These are phyloP conservation scores for Montipora cactus DNA, from an alignment of 64 coral and sea anemone genomes.

Conservation along the genomic window DNA sequence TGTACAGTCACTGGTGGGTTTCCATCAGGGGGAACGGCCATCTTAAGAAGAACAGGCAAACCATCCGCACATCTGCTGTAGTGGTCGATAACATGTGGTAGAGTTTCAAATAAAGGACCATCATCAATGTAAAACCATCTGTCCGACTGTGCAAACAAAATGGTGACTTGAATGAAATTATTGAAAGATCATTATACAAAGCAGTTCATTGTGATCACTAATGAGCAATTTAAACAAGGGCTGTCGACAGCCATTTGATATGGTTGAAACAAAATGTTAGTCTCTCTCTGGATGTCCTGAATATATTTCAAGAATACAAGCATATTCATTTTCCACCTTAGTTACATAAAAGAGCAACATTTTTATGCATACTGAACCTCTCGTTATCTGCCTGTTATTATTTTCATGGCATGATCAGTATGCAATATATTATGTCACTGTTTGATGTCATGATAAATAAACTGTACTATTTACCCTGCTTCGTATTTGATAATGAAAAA, in stretches of 20 bases:
- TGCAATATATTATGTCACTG: background rate
- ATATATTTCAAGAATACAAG: too few species aligned
- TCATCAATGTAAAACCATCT: constrained; percentile 99
- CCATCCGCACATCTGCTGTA: constrained; percentile 97
- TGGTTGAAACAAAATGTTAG: too few species aligned
- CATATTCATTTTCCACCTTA: too few species aligned
- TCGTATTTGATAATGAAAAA: constrained; percentile 96
- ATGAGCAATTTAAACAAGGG: too few species aligned
- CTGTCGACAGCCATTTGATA: too few species aligned
- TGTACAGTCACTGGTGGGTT: constrained; percentile 60
- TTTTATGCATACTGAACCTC: too few species aligned
- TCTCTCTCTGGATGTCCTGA: too few species aligned
- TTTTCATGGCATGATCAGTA: too few species aligned
- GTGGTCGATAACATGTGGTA: constrained; percentile 96
- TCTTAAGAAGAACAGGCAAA: constrained; percentile 83
- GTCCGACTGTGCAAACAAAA: constrained; percentile 69
- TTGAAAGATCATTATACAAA: background rate
- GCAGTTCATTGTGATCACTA: too few species aligned
- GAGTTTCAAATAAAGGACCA: constrained; percentile 97
- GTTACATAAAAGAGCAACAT: too few species aligned
- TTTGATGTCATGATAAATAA: background rate
- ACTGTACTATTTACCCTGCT: constrained; percentile 69
- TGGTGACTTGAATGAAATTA: background rate
- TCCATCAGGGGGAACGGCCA: constrained; percentile 84
- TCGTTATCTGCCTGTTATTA: too few species aligned